Percentiles rank a stretch among this genome's conserved stretches.
phyloP scores from a whole-genome alignment of 2,797 vertebrate species.

The Sebastes taczanowskii region DNA sequence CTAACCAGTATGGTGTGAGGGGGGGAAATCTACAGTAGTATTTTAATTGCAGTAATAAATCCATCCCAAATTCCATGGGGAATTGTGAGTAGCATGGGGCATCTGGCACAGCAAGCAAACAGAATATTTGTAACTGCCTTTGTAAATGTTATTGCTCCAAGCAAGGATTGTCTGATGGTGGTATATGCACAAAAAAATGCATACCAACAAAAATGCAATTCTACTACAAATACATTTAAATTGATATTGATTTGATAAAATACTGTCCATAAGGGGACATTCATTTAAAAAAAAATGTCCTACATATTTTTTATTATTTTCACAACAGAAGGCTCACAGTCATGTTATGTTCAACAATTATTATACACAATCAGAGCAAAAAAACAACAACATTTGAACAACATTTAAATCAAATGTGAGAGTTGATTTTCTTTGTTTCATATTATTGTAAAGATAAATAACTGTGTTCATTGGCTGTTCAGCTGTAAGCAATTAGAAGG shows the following conservation, averaged over 20 bases:
- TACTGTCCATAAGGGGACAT: neutral
- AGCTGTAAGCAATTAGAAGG: neutral
- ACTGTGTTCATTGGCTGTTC: neutral
- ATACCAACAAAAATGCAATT: neutral
- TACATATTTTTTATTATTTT: too few species aligned
- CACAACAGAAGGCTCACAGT: too few species aligned
- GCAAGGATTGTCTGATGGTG: neutral
- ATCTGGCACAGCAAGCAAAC: too few species aligned
- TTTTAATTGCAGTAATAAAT: neutral
- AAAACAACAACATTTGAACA: neutral
- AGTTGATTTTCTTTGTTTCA: neutral
- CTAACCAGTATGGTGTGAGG: too few species aligned
- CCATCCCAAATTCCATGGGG: neutral
- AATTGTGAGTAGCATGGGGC: too few species aligned
- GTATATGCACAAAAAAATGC: neutral
- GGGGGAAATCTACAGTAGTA: neutral
- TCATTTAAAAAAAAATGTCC: too few species aligned
- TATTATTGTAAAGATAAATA: neutral
- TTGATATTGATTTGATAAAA: neutral
- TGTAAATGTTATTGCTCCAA: too few species aligned
- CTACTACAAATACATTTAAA: neutral
- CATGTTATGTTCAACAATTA: too few species aligned
- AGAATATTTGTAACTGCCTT: too few species aligned
- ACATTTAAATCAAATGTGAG: neutral
- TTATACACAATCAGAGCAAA: neutral